Evolutionary conservation across 2,113 vertebrate species (phyloP).

Genomic region (Circaetus gallicus): DNA sequence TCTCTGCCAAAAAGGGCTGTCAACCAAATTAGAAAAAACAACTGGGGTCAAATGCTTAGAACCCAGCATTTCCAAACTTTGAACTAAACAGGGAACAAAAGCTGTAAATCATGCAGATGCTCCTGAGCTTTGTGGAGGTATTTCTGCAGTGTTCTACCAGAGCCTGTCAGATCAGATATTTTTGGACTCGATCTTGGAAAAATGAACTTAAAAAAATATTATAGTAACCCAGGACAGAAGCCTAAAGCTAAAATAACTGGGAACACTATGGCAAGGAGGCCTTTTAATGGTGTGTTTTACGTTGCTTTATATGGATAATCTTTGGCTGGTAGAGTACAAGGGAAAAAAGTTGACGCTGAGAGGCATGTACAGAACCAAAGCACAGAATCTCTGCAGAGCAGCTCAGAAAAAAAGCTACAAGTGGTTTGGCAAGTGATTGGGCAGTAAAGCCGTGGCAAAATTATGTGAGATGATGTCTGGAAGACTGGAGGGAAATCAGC

Average conservation of each 20-base stretch:
- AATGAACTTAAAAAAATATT: slow-evolving; percentile 44
- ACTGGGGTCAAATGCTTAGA: background rate
- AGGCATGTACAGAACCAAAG: background rate
- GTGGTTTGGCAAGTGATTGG: background rate
- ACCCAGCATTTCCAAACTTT: background rate
- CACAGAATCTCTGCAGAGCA: background rate
- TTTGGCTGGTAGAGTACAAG: slow-evolving; percentile 11
- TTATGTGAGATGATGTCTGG: background rate
- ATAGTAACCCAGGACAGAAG: slow-evolving; percentile 34
- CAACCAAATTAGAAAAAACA: background rate
- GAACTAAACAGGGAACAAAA: background rate
- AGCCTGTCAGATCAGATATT: slow-evolving; percentile 6
- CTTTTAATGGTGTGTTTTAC: slow-evolving; percentile 30
- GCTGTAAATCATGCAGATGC: background rate
- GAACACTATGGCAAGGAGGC: background rate
- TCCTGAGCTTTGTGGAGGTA: background rate
- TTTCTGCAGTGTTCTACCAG: background rate
- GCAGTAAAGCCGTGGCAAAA: background rate
- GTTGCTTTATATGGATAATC: slow-evolving; percentile 39
- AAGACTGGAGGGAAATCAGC: background rate
- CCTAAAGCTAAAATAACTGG: slow-evolving; percentile 55
- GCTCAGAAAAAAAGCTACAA: background rate
- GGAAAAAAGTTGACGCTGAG: background rate
- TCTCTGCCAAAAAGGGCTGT: background rate
- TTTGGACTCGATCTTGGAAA: slow-evolving; percentile 39